These are phyloP conservation scores for Pecten maximus DNA, from an alignment of 2,888 invertebrate genomes.

Conservation along the genomic window DNA sequence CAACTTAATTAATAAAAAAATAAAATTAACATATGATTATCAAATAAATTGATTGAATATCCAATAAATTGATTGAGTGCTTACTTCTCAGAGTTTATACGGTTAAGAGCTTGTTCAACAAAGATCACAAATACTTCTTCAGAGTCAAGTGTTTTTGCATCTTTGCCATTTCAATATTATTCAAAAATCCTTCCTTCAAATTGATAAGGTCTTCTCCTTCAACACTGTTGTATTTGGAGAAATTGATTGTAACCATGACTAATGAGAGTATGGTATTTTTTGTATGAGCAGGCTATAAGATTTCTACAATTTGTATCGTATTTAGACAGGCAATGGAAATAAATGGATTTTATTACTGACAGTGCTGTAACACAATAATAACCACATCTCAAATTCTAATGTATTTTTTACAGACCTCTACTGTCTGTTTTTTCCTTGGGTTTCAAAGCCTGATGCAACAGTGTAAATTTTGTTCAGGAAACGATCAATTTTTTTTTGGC, in stretches of 20 bases:
- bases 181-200: not conserved
- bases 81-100: not conserved
- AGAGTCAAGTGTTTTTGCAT: not conserved
- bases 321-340: not conserved
- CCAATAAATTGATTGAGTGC: not conserved
- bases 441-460: not conserved
- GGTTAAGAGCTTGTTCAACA: not conserved
- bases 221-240: not conserved
- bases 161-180: not conserved
- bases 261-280: not conserved
- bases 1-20: not conserved
- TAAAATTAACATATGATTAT: not conserved
- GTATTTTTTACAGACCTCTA: not conserved
- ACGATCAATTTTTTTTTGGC: not conserved
- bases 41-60: not conserved
- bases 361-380: not conserved
- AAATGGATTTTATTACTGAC: not conserved
- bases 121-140: not conserved
- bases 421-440: not conserved
- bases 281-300: not conserved
- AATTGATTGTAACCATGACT: not conserved
- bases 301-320: slow-evolving; percentile 6
- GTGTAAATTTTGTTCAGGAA: not conserved
- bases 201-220: not conserved
- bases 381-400: not conserved